phyloP scores from a whole-genome alignment of 2,888 invertebrate species.

The Ethmia dodecea region DNA sequence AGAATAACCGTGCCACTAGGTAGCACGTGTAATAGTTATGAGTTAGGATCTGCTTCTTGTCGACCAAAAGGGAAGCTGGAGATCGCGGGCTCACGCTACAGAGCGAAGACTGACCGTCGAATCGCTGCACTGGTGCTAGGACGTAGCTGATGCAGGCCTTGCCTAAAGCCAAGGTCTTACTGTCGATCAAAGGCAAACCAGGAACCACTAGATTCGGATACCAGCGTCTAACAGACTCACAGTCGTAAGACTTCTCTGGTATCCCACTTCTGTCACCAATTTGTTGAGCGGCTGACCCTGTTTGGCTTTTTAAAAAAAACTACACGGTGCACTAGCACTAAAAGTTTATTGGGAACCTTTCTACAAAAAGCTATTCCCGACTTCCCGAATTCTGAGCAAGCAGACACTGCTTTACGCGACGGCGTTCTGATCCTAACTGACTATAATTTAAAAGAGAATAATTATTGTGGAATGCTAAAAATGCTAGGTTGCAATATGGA shows the following conservation, averaged over 20 bases:
- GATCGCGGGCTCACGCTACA: background rate
- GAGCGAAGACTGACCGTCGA: background rate
- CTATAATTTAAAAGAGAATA: no score
- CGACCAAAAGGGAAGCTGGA: background rate
- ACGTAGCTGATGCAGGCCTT: background rate
- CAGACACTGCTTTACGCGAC: no score
- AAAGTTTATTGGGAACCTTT: background rate
- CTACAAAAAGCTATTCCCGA: background rate
- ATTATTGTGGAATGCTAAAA: no score
- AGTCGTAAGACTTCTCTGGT: background rate
- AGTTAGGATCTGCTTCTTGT: background rate
- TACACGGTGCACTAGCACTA: background rate
- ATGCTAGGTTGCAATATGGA: no score
- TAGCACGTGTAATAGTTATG: background rate
- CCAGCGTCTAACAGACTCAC: background rate
- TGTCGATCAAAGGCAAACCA: background rate
- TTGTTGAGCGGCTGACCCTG: background rate
- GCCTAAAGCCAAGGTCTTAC: background rate
- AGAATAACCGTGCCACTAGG: background rate
- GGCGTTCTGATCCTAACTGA: no score
- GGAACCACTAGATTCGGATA: background rate
- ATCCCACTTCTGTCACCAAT: conserved; percentile 7
- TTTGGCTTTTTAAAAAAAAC: background rate
- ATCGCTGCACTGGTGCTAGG: conserved; percentile 1
- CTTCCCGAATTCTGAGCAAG: background rate